Conservation (phyloP, 2,888 invertebrate species). For the Harpalus rubripes region DNA sequence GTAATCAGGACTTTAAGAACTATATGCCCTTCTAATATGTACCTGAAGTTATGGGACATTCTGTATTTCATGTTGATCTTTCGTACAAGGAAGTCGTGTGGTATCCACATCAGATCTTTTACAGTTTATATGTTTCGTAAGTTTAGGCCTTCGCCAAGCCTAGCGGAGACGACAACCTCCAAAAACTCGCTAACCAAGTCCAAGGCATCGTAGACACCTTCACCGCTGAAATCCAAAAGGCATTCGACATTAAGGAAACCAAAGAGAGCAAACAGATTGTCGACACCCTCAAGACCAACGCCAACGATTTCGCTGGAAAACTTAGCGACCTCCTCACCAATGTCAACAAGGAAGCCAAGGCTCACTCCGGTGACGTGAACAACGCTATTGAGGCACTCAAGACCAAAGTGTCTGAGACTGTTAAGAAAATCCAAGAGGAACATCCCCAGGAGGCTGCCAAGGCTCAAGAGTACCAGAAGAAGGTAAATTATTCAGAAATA, state of each 20-base stretch:
- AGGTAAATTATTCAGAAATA: too few species aligned
- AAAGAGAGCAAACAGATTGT: constrained; percentile 51
- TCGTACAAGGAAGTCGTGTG: too few species aligned
- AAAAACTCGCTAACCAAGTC: constrained; percentile 20
- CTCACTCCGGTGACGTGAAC: constrained; percentile 39
- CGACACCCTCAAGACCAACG: constrained; percentile 39
- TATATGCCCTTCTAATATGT: too few species aligned
- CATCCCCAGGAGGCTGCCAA: constrained; percentile 44
- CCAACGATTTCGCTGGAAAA: constrained; percentile 51
- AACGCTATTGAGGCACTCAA: constrained; percentile 27
- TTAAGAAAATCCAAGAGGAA: constrained; percentile 46
- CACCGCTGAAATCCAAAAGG: constrained; percentile 20
- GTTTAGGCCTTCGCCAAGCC: constrained; percentile 41
- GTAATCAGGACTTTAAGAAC: too few species aligned
- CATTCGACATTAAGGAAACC: constrained; percentile 45
- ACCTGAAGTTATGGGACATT: too few species aligned
- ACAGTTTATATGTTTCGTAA: too few species aligned
- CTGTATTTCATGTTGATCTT: too few species aligned
- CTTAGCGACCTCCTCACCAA: constrained; percentile 25
- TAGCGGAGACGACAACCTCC: constrained; percentile 37
- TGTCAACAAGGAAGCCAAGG: constrained; percentile 45
- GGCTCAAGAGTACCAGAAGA: constrained; percentile 48
- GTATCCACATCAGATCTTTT: too few species aligned
- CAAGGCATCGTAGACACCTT: constrained; percentile 10
- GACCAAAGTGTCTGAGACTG: constrained; percentile 30